A percentile compares a stretch with the other conserved stretches of the same genome.
phyloP scores from a whole-genome alignment of 2,797 vertebrate genomes.

The Rhynchotus rufescens region DNA sequence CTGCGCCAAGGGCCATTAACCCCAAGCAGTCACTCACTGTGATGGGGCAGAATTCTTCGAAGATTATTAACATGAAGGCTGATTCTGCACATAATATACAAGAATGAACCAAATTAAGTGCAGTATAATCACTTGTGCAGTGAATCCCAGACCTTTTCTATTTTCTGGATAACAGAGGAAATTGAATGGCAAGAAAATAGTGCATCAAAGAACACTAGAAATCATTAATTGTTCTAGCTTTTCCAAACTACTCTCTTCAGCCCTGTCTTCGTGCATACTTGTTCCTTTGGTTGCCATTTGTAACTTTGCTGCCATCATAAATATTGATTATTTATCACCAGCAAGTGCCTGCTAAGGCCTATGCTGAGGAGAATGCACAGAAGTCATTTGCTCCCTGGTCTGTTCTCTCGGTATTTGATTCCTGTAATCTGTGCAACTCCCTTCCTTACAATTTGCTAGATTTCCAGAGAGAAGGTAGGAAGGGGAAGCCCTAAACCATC shows the following conservation, averaged over 20 bases:
- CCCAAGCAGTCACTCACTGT: slow-evolving; percentile 15
- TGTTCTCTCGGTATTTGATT: not conserved
- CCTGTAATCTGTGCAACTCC: not conserved
- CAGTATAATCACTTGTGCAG: not conserved
- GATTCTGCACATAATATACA: not conserved
- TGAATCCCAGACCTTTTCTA: not conserved
- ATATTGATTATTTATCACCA: not conserved
- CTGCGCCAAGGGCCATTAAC: slow-evolving; percentile 56
- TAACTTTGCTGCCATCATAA: not conserved
- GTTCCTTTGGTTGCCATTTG: not conserved
- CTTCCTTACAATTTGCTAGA: not conserved
- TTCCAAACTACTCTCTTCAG: not conserved
- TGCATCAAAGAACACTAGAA: not conserved
- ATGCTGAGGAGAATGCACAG: not conserved
- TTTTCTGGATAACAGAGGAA: not conserved
- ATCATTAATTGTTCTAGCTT: not conserved
- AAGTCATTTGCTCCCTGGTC: not conserved
- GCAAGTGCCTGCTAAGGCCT: not conserved
- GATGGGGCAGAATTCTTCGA: slow-evolving; percentile 18
- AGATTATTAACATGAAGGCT: slow-evolving; percentile 5
- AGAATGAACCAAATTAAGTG: not conserved
- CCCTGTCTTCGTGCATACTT: not conserved
- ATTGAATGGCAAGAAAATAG: not conserved
- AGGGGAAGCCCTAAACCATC: not conserved
- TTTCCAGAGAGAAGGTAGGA: not conserved